Evolutionary conservation across 2,888 invertebrate species (phyloP).

Genomic region (Cosmia trapezina): DNA sequence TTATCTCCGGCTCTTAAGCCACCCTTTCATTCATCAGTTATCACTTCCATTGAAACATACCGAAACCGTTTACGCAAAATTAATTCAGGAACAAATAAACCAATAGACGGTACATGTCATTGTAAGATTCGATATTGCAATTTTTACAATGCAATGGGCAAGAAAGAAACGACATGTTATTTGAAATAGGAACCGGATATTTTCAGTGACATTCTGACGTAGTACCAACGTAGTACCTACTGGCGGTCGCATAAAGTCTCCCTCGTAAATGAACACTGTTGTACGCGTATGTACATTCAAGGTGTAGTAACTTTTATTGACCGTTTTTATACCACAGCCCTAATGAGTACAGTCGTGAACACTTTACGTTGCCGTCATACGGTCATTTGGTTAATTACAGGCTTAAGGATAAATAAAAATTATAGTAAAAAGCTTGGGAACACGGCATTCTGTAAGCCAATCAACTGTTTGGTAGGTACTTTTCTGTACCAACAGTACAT

Average conservation of each 20-base stretch:
- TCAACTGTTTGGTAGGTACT: not conserved
- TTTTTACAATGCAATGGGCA: constrained; percentile 1
- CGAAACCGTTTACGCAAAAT: not conserved
- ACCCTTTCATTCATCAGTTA: not conserved
- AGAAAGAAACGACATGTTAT: not conserved
- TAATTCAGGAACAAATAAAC: not conserved
- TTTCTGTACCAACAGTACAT: not conserved
- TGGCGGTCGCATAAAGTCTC: constrained; percentile 53
- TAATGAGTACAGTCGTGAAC: constrained; percentile 61
- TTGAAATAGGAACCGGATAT: constrained; percentile 8
- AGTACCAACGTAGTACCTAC: constrained; percentile 19
- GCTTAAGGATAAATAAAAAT: constrained; percentile 14
- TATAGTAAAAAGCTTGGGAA: constrained; percentile 11
- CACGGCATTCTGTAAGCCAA: constrained; percentile 1
- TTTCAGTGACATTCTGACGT: constrained; percentile 28
- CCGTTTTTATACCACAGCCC: constrained; percentile 47
- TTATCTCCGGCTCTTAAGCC: not conserved
- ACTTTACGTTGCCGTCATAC: constrained; percentile 35
- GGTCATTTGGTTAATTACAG: constrained; percentile 43
- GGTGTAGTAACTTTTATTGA: constrained; percentile 56
- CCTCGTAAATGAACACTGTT: constrained; percentile 49
- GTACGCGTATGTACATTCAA: constrained; percentile 51
- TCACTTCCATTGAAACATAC: not conserved
- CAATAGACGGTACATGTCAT: too few species aligned
- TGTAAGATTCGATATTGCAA: not conserved